Conservation (phyloP, 64 coral and sea anemone species). For the Exaiptasia diaphana region DNA sequence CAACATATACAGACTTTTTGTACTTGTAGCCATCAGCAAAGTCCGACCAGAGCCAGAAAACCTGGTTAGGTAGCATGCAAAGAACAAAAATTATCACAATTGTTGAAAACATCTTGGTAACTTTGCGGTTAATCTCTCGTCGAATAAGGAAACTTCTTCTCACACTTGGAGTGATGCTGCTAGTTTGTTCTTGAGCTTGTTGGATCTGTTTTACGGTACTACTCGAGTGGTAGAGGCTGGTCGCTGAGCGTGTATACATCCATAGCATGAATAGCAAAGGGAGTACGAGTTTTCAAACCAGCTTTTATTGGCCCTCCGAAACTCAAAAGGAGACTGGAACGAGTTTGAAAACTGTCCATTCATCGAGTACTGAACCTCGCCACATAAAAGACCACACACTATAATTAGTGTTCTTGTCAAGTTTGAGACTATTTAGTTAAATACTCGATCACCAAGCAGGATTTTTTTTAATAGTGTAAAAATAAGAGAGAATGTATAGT, state of each 20-base stretch:
- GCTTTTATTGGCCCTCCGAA: no score
- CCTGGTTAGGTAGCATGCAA: slow-evolving; percentile 63
- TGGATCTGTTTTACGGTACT: not conserved
- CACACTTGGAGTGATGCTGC: not conserved
- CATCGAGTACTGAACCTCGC: no score
- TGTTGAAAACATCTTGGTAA: slow-evolving; percentile 59
- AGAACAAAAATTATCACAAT: slow-evolving; percentile 57
- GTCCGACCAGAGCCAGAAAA: slow-evolving; percentile 72
- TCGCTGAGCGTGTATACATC: not conserved
- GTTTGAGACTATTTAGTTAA: no score
- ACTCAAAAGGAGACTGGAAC: no score
- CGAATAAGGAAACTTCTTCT: not conserved
- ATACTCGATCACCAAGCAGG: no score
- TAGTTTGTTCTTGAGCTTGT: not conserved
- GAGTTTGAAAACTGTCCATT: no score
- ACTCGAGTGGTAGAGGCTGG: not conserved
- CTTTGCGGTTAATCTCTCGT: slow-evolving; percentile 2
- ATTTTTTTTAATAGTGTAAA: no score
- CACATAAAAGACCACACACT: no score
- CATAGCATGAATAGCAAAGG: not conserved
- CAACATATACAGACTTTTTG: not conserved
- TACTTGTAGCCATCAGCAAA: slow-evolving; percentile 32
- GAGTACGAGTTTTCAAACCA: no score
- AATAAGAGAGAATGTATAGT: no score
- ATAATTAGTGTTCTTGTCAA: no score